A percentile compares a stretch with the other conserved stretches of the same genome.
phyloP scores from a whole-genome alignment of 2,113 vertebrate genomes.

The Sorex fumeus region DNA sequence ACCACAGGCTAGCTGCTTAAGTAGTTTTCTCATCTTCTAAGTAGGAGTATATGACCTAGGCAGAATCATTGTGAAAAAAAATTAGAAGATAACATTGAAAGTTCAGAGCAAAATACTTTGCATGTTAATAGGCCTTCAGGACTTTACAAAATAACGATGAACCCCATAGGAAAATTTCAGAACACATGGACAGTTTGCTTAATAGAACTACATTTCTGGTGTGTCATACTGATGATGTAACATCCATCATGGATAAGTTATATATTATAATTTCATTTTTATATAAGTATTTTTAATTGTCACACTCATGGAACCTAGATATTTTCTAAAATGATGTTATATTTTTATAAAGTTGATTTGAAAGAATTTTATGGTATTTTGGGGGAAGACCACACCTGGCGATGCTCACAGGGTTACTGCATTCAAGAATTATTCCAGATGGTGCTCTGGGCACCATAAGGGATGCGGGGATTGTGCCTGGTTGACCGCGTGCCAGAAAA shows the following conservation, averaged over 20 bases:
- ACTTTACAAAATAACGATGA: constrained; percentile 34
- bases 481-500: too few species aligned
- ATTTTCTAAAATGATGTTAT: constrained; percentile 40
- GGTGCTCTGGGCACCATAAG: too few species aligned
- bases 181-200: background rate
- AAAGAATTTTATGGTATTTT: constrained; percentile 21
- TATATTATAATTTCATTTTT: background rate
- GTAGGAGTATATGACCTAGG: background rate
- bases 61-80: constrained; percentile 27
- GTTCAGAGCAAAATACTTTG: background rate
- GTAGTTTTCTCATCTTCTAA: constrained; percentile 32
- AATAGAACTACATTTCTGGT: background rate
- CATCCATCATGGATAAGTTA: background rate
- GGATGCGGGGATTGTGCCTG: too few species aligned
- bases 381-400: too few species aligned
- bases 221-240: background rate
- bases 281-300: background rate
- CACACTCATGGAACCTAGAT: background rate
- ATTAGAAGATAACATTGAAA: constrained; percentile 9
- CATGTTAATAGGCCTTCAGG: constrained; percentile 3
- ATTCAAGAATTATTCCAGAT: too few species aligned
- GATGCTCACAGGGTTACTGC: too few species aligned
- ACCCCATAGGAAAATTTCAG: constrained; percentile 26
- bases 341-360: constrained; percentile 42
- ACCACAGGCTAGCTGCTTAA: background rate